Conservation (phyloP, 2,797 vertebrate genomes). For the Enteromius radiatus region DNA sequence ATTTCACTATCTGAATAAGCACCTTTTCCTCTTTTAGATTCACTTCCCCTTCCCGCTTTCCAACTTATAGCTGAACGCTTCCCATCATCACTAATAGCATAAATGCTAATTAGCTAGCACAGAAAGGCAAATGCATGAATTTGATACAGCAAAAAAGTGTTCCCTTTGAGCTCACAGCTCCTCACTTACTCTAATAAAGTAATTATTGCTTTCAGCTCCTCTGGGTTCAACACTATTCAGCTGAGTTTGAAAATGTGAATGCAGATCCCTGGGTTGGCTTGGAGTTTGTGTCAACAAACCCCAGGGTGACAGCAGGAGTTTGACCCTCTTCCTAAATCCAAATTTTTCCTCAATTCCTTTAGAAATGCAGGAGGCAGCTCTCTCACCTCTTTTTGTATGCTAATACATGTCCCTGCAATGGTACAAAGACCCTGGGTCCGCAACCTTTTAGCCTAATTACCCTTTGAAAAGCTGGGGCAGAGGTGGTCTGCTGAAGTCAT, state of each 20-base stretch:
- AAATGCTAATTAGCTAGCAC: constrained; percentile 27
- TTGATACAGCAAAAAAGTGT: not conserved
- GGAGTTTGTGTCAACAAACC: constrained; percentile 29
- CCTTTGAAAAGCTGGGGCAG: constrained; percentile 50
- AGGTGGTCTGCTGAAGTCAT: constrained; percentile 36
- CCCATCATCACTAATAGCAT: constrained; percentile 25
- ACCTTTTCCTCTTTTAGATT: constrained; percentile 36
- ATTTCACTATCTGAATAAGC: constrained; percentile 3
- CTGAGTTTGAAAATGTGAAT: not conserved
- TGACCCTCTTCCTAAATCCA: constrained; percentile 17
- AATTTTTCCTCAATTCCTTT: constrained; percentile 23
- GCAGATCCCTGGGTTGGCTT: not conserved
- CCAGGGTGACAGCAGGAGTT: constrained; percentile 11
- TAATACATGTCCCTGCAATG: constrained; percentile 48
- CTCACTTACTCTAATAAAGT: not conserved
- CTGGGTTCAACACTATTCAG: not conserved
- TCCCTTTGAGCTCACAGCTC: not conserved
- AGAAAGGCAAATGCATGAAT: constrained; percentile 15
- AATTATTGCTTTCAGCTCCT: constrained; percentile 13
- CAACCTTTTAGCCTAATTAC: constrained; percentile 49
- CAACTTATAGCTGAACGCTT: not conserved
- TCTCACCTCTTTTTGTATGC: constrained; percentile 56
- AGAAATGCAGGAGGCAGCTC: constrained; percentile 27
- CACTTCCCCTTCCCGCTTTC: constrained; percentile 16
- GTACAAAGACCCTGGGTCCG: constrained; percentile 47